A percentile compares a stretch with the other conserved stretches of the same genome.
These are phyloP conservation scores for Amyelois transitella DNA, from an alignment of 1,140 invertebrate genomes.

Conservation along the genomic window DNA sequence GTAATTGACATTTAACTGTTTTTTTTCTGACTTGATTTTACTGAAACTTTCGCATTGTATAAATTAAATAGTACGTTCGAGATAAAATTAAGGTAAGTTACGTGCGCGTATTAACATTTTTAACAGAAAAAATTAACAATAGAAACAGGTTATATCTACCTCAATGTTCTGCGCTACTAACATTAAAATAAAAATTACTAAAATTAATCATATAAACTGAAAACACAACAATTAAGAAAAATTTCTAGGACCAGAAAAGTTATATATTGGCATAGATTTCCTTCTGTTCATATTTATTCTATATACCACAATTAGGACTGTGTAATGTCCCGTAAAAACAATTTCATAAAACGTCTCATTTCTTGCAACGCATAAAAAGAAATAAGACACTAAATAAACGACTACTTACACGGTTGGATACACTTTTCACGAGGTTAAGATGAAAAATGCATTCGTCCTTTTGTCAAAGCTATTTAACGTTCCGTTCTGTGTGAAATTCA, in stretches of 20 bases:
- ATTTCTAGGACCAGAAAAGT: background rate
- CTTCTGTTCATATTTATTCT: background rate
- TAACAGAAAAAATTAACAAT: too few species aligned
- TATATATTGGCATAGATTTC: background rate
- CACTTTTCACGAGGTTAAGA: conserved; percentile 37
- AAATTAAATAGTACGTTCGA: too few species aligned
- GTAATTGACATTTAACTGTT: too few species aligned
- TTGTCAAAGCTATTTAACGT: conserved; percentile 41
- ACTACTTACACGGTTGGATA: conserved; percentile 55
- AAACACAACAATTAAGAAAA: too few species aligned
- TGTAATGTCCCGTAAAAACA: conserved; percentile 70
- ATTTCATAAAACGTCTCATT: conserved; percentile 72
- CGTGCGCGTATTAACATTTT: too few species aligned
- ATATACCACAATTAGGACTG: conserved; percentile 58
- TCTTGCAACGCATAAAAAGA: conserved; percentile 60
- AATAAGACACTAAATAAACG: conserved; percentile 70
- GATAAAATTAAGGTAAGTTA: too few species aligned
- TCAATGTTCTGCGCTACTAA: too few species aligned
- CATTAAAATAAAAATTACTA: too few species aligned
- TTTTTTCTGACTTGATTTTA: too few species aligned
- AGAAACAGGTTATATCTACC: too few species aligned
- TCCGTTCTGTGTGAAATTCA: conserved; percentile 55
- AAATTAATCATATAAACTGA: too few species aligned
- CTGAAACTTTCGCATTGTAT: too few species aligned
- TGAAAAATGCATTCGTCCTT: conserved; percentile 41